Evolutionary conservation across 2,113 vertebrate genomes (phyloP), one percentile per base, ranked within the genome.

Genomic region (Peucedramus taeniatus): DNA sequence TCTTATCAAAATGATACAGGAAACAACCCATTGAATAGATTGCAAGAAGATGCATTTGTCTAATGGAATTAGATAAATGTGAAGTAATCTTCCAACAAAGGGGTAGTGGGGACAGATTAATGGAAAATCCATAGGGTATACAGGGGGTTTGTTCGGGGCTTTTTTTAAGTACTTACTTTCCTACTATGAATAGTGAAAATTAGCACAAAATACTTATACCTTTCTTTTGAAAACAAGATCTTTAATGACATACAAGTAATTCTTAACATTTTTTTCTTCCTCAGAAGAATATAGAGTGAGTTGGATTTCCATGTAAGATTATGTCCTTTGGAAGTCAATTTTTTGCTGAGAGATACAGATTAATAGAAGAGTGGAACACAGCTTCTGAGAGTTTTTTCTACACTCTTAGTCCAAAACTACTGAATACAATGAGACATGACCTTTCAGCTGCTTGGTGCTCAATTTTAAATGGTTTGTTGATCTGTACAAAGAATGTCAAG

Each of bases 381-480:
- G 91, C 54, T 75, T 75, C 39, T 83, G 85, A 96, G 89, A 96
- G 66, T 80, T 89, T 88, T 91, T 94, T 94, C 27, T 89, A 59
- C 44, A 92, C 42, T 96, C 59, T 94, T 74, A 90, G 28, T 13
- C 64, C 90, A 94, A 70, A 97, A 85, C 44, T 97, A 88, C 89
- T 85, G 77, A 35, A 74, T 91, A 81, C 51, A 90, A 68, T 90
- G 77, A 94, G 68, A 92, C 61, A 64, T 84, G 77, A 83, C 81
- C 89, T 97, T 97, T 98, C 91, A 95, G 66, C 72, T 83, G 72
- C 82, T 89, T 80, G 76, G 28, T 93, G 83, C 64, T 81, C 85
- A n/a, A 45, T 96, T 96, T 97, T 96, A 98, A 97, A 95, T 93
- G 79, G 79, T 96, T 96, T 95, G 90, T 97, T 97, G 93, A 93